Percentiles rank a stretch among this genome's conserved stretches.
Conservation (phyloP, 2,888 invertebrate genomes). For the Drosophila rellima region DNA sequence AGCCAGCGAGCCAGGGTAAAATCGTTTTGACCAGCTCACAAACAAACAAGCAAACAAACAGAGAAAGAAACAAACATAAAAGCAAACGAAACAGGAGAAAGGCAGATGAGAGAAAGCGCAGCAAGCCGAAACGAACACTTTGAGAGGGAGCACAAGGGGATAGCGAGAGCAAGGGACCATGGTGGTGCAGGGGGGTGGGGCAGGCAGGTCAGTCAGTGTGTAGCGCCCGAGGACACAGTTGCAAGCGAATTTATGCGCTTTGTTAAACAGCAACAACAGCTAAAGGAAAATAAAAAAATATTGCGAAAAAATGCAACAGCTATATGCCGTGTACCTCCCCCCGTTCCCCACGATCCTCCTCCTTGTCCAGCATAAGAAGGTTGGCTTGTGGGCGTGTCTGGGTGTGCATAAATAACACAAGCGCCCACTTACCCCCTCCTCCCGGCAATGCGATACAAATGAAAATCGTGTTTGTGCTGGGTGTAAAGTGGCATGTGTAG, state of each 20-base stretch:
- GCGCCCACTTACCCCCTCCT: constrained; percentile 11
- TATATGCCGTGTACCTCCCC: constrained; percentile 51
- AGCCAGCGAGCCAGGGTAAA: constrained; percentile 58
- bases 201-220: constrained; percentile 40
- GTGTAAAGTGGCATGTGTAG: constrained; percentile 80
- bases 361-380: constrained; percentile 37
- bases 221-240: constrained; percentile 78
- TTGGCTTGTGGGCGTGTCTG: constrained; percentile 44
- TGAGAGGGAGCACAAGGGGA: constrained; percentile 5
- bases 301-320: constrained; percentile 55
- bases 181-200: background rate
- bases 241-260: constrained; percentile 83
- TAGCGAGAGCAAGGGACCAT: background rate
- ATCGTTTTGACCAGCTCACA: constrained; percentile 81
- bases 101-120: constrained; percentile 78
- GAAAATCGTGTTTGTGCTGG: constrained; percentile 80
- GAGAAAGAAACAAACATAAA: constrained; percentile 42
- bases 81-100: constrained; percentile 58
- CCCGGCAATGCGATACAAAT: constrained; percentile 72
- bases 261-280: constrained; percentile 81
- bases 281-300: constrained; percentile 30
- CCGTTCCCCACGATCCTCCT: too few species aligned
- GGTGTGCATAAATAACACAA: constrained; percentile 77
- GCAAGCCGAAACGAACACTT: constrained; percentile 76
- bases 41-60: constrained; percentile 62